Percentiles rank a stretch among this genome's conserved stretches.
phyloP scores from a whole-genome alignment of 1,140 invertebrate species.

The Venturia canescens region DNA sequence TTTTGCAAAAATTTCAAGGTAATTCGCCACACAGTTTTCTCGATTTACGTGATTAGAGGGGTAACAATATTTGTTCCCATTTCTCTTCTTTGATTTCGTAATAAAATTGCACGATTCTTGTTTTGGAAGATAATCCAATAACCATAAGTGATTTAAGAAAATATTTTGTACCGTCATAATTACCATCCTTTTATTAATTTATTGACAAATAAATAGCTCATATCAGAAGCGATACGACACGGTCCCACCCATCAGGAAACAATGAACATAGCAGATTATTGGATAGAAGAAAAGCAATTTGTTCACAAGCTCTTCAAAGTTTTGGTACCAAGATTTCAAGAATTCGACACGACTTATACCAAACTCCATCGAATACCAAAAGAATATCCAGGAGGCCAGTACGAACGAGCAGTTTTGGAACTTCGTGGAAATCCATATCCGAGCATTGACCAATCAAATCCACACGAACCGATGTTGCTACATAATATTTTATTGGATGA shows the following conservation, averaged over 20 bases:
- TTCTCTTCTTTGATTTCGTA: too few species aligned
- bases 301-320: slow-evolving; percentile 97
- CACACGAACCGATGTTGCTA: slow-evolving; percentile 60
- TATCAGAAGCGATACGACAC: slow-evolving; percentile 91
- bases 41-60: too few species aligned
- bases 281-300: slow-evolving; percentile 92
- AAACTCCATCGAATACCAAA: slow-evolving; percentile 83
- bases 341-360: slow-evolving; percentile 84
- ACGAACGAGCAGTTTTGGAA: slow-evolving; percentile 84
- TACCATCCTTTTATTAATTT: neutral
- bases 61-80: too few species aligned
- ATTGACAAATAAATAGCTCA: slow-evolving; percentile 82
- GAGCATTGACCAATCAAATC: slow-evolving; percentile 59
- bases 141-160: too few species aligned
- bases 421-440: slow-evolving; percentile 81
- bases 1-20: too few species aligned
- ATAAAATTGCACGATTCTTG: too few species aligned
- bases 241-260: slow-evolving; percentile 90
- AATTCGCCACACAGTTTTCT: too few species aligned
- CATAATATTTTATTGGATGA: slow-evolving; percentile 70
- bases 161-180: neutral
- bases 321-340: slow-evolving; percentile 88
- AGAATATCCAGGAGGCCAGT: slow-evolving; percentile 77
- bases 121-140: too few species aligned
- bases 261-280: slow-evolving; percentile 94